Base-by-base conservation (phyloP, 2,113 vertebrate species). In the Panurus biarmicus region DNA sequence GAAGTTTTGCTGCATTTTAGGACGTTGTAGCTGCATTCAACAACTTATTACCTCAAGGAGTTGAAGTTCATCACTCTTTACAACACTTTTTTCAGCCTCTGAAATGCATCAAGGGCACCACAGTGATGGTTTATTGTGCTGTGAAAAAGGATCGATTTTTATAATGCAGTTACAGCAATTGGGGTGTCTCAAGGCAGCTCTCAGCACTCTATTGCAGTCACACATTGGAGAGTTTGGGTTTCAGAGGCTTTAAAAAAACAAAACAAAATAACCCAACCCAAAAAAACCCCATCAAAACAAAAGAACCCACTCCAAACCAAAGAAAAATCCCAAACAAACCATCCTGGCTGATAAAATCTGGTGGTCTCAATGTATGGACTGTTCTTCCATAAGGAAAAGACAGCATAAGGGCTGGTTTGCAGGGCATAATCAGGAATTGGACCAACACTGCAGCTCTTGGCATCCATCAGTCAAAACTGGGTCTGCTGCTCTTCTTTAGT, bases 101-200 rank as follows among this genome's bases (percentile, higher is more conserved):
- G 76, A 90, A 74, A 88, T 42, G 89, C 80, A 76, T 61, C 25
- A 19, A 58, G 78, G 76, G 72, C 72, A 89, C 60, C 26, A 10
- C 57, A 23, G 80, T 40, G 89, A 36, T 71, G 69, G 35, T 74
- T 95, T 91, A 87, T 71, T 62, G 83, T 62, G 86, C 89, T 86
- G 80, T 64, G 89, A 89, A 62, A 90, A 92, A 80, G 36, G 47
- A 94, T 95, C 29, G 24, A 94, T 95, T 80, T 94, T 89, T 92
- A 36, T 84, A 80, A 95, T 64, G 84, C 86, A 35, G 51, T 95
- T 95, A 81, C 2, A 95, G 89, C 76, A 58, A 74, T 67, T 5
- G 23, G 62, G 65, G 29, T 86, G 89, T 95, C 91, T 92, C 94
- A 73, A 47, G 91, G 84, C 89, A 91, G 89, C 86, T 90, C 75